Evolutionary conservation across 2,888 invertebrate species (phyloP), one percentile per base, ranked within the genome.

Genomic region (Pristionchus entomophagus): DNA sequence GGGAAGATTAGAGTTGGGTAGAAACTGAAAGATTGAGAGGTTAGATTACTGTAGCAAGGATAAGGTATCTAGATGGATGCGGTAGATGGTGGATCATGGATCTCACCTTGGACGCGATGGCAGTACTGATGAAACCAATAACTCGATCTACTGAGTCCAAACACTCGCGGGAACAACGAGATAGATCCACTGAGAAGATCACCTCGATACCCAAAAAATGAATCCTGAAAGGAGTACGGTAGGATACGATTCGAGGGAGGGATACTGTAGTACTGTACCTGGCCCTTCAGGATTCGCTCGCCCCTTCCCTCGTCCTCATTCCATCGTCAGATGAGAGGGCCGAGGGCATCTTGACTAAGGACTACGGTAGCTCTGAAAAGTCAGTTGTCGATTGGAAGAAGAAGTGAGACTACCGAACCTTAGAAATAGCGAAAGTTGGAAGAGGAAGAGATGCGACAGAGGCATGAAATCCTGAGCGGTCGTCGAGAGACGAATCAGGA

Each of bases 381-480:
- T 32, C 51, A 51, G 22, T 51, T 49, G n/a, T 80, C 41, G 22
- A 49, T 80, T 32, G 49, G 51, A 35, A 3, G 6, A 14, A 4
- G 1, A 22, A 17, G 12, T 80, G 8, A 32, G 32, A 32, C 29
- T 35, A 49, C n/a, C 26, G 49, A 51, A 80, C 78, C 78, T 49
- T 17, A 80, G 78, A 35, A 80, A 80, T 49, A 49, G 49, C 19
- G 78, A 80, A 8, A 80, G 78, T 10, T 80, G 78, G 35, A 80
- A 80, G 78, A 80, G 78, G 78, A 80, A 80, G 22, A 80, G 78
- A 29, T 80, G 78, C n/a, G 78, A 80, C 17, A 80, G 78, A 4
- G 29, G 78, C 78, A 80, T 51, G 78, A 80, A 80, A 2, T 51
- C 32, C 22, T 49, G 19, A 29, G 51, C 26, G 0, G 51, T 51